phyloP scores from a whole-genome alignment of 2,888 invertebrate species.

The Tetranychus truncatus region DNA sequence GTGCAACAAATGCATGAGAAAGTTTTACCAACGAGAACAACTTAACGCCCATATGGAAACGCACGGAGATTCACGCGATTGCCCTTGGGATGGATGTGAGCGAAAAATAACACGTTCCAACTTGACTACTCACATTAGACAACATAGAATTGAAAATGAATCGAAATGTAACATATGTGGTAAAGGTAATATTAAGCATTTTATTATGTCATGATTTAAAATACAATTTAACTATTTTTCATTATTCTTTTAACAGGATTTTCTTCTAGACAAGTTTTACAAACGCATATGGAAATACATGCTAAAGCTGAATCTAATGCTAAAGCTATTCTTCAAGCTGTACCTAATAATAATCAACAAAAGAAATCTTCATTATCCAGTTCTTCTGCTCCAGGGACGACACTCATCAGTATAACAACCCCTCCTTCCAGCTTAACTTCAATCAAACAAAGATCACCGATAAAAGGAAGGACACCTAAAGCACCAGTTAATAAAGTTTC shows the following conservation, averaged over 20 bases:
- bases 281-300: slow-evolving; percentile 13
- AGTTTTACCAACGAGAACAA: slow-evolving; percentile 28
- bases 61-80: slow-evolving; percentile 27
- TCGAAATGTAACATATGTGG: slow-evolving; percentile 25
- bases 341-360: not conserved
- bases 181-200: slow-evolving; percentile 22
- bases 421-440: slow-evolving; percentile 8
- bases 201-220: slow-evolving; percentile 6
- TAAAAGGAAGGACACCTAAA: not conserved
- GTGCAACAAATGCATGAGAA: slow-evolving; percentile 27
- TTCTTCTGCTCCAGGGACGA: slow-evolving; percentile 5
- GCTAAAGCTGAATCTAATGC: slow-evolving; percentile 14
- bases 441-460: not conserved
- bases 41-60: slow-evolving; percentile 28
- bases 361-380: slow-evolving; percentile 3
- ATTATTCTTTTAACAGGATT: slow-evolving; percentile 9
- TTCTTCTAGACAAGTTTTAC: slow-evolving; percentile 1
- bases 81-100: slow-evolving; percentile 27
- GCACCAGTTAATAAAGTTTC: not conserved
- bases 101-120: slow-evolving; percentile 27
- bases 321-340: slow-evolving; percentile 12
- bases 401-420: slow-evolving; percentile 13
- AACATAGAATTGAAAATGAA: slow-evolving; percentile 27
- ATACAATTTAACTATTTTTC: not conserved
- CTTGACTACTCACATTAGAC: slow-evolving; percentile 27